Conservation (phyloP, 2,113 vertebrate genomes). For the Oncorhynchus tshawytscha region DNA sequence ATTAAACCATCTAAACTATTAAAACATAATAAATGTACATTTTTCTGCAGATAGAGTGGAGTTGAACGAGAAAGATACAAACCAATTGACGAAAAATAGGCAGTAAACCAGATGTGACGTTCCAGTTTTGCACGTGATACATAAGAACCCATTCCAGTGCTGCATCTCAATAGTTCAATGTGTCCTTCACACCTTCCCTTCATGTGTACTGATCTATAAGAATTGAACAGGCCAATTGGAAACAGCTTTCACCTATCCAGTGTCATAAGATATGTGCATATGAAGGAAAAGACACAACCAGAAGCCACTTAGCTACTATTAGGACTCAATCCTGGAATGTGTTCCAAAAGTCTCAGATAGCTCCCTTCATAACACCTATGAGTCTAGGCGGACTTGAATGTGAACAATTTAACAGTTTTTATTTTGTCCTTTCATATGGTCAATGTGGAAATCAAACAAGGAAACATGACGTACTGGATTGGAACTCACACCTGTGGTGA, state of each 20-base stretch:
- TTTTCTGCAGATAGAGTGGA: not conserved
- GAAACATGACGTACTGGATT: not conserved
- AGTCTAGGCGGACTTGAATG: not conserved
- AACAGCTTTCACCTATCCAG: not conserved
- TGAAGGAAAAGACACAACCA: not conserved
- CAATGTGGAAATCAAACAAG: not conserved
- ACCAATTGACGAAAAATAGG: not conserved
- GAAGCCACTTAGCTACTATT: not conserved
- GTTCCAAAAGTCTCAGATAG: not conserved
- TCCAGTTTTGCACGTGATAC: not conserved
- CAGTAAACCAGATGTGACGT: not conserved
- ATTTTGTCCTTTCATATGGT: slow-evolving; percentile 20
- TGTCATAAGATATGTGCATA: not conserved
- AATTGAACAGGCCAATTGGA: not conserved
- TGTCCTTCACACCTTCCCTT: not conserved
- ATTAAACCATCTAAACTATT: not conserved
- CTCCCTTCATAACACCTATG: not conserved
- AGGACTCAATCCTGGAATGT: not conserved
- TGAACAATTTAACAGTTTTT: not conserved
- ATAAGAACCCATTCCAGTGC: not conserved
- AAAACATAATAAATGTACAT: not conserved
- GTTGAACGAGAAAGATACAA: not conserved
- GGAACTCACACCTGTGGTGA: not conserved
- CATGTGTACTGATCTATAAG: not conserved
- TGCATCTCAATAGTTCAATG: not conserved